Base-by-base conservation (phyloP, 2,888 invertebrate genomes). In the Drosophila neonasuta region DNA sequence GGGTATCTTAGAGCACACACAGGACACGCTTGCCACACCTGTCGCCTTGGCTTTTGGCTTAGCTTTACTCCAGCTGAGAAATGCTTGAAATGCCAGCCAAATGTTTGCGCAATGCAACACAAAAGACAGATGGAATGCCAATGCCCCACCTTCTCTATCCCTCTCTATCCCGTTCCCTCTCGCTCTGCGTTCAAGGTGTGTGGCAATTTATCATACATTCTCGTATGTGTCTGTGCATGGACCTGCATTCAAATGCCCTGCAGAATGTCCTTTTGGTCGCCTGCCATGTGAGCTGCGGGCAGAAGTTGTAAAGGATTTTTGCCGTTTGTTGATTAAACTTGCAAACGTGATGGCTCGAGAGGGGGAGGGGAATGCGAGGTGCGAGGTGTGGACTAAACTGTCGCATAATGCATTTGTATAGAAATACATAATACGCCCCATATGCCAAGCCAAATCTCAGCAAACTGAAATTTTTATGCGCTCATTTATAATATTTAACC, bases 151-250 rank as follows among this genome's bases (percentile, higher is more conserved):
- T n/a, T 13, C 41, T 13, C 52, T 13, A 20, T 13, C 52, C 4
- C 7, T 29, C 15, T 13, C 20, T 7, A 13, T 13, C 13, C 13
- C 13, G 13, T 13, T 13, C 13, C 13, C 20, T n/a, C 34, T 11
- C 39, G 2, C 39, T 8, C 4, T 10, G 11, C 39, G 0, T 2
- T 13, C 54, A 51, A 71, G 68, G 80, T 86, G 84, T 83, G 76
- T 77, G 85, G 86, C 51, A 71, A 84, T 86, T 82, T 83, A 86
- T 83, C 83, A 84, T 84, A 49, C 51, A n/a, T 36, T n/a, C 36
- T 36, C 36, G 36, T 11, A 46, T 71, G 49, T 56, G 32, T 20
- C 48, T 39, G 17, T 49, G 13, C 7, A 17, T 58, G 30, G 6
- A 41, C 44, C 60, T 41, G 80, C 58, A 63, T 66, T 62, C 64